Evolutionary conservation across 2,888 invertebrate genomes (phyloP).

Genomic region (Oegoconia quadripuncta): DNA sequence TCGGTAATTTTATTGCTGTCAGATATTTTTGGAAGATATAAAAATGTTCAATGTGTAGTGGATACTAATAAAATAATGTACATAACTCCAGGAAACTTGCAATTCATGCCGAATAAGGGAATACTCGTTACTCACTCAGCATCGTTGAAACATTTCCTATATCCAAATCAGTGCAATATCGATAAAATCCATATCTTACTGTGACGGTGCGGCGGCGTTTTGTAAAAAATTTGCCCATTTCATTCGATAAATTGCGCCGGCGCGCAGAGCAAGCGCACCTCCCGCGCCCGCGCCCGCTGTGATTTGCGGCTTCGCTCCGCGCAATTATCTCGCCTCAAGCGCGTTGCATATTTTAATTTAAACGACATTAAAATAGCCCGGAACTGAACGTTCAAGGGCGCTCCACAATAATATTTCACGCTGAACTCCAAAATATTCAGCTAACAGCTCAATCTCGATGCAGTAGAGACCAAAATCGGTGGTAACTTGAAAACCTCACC

Average conservation of each 20-base stretch:
- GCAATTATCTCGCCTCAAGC: conserved; percentile 51
- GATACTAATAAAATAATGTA: conserved; percentile 15
- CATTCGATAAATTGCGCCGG: conserved; percentile 21
- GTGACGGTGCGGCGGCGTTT: conserved; percentile 8
- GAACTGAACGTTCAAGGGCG: conserved; percentile 60
- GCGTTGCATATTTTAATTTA: conserved; percentile 55
- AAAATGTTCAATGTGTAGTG: conserved; percentile 27
- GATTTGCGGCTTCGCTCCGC: conserved; percentile 43
- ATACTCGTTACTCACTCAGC: conserved; percentile 17
- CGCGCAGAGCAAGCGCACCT: conserved; percentile 2
- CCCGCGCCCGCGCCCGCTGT: conserved; percentile 25
- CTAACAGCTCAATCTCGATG: conserved; percentile 41
- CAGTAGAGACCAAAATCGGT: conserved; percentile 47
- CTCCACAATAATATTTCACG: conserved; percentile 56
- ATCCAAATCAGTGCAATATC: conserved; percentile 28
- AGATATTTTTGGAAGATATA: conserved; percentile 41
- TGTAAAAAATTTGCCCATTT: conserved; percentile 22
- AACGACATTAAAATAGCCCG: conserved; percentile 68
- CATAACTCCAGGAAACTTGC: conserved; percentile 20
- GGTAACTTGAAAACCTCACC: conserved; percentile 27
- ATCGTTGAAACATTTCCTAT: conserved; percentile 23
- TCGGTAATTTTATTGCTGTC: conserved; percentile 35
- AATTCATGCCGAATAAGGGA: conserved; percentile 19
- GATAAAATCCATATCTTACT: conserved; percentile 23
- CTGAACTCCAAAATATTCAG: conserved; percentile 40